Base-by-base conservation (phyloP, 2,797 vertebrate species). In the Tarsius wallacei region DNA sequence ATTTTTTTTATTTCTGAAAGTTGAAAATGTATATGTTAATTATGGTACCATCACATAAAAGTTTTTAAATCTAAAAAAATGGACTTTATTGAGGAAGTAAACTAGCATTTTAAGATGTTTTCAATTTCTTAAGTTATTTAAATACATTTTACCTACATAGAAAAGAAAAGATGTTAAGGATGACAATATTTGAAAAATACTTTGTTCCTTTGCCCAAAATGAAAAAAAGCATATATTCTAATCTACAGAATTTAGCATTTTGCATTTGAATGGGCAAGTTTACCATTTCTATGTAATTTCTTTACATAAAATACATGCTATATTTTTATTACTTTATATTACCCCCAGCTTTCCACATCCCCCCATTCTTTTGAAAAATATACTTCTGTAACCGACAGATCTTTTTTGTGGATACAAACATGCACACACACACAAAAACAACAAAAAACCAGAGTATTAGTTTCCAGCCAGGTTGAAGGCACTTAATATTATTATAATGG, bases 1-100 rank as follows among this genome's bases (percentile, higher is more conserved):
- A 73, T 94, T 93, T 70, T 94, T 94, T 91, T 96, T 93, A 97
- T 87, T 66, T 95, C 64, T 66, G 61, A 92, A 97, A 96, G 66
- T 76, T 97, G 36, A 33, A 59, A 55, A 97, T 95, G 36, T 64
- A 83, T 5, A 63, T 16, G 13, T 53, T 64, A 68, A 4, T 55
- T 93, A 96, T 78, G 93, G 0, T 91, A 82, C 31, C 31, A 17
- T 22, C 10, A 92, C 87, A 55, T 93, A 70, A 88, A 95, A 64
- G 33, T 36, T 97, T 97, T 94, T 36, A 85, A 78, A 42, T 36
- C 97, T 84, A 93, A 84, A 87, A 95, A 13, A 1, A 89, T 36
- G 0, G 87, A 1, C 87, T 73, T 26, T 76, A 76, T 71, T 93
- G 21, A 64, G 26, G 42, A 0, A 19, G 5, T 26, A 92, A 95